Evolutionary conservation across 2,113 vertebrate species (phyloP).

Genomic region (Phalacrocorax carbo): DNA sequence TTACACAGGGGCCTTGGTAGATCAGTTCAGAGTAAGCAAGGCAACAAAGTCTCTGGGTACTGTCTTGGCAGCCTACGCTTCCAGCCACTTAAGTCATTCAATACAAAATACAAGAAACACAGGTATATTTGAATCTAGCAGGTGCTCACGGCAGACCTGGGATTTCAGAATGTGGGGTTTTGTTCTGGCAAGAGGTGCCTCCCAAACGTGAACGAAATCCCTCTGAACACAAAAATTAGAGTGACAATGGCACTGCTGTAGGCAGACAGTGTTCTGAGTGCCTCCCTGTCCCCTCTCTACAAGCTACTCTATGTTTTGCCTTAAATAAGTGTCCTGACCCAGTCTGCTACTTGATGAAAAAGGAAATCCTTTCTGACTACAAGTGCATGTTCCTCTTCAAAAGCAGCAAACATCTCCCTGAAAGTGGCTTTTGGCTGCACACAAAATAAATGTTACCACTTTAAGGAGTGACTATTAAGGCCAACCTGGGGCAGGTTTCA

Average conservation of each 20-base stretch:
- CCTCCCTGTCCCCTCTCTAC: not conserved
- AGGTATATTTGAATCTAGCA: not conserved
- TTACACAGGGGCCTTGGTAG: not conserved
- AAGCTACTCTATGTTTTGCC: not conserved
- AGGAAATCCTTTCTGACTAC: not conserved
- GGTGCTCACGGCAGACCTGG: not conserved
- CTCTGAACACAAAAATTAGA: not conserved
- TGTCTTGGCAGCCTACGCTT: not conserved
- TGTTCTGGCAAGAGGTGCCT: not conserved
- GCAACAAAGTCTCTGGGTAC: not conserved
- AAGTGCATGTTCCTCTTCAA: not conserved
- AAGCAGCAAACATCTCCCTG: not conserved
- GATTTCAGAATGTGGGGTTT: not conserved
- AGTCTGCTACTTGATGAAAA: not conserved
- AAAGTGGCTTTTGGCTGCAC: not conserved
- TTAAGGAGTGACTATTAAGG: not conserved
- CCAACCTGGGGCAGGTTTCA: not conserved
- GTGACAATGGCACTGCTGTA: not conserved
- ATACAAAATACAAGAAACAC: not conserved
- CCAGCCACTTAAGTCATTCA: not conserved
- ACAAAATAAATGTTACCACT: not conserved
- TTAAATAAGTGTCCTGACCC: not conserved
- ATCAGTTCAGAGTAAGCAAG: not conserved
- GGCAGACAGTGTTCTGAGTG: not conserved
- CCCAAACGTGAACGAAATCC: not conserved